Base-by-base conservation (phyloP, 2,113 vertebrate species). In the Scortum barcoo region DNA sequence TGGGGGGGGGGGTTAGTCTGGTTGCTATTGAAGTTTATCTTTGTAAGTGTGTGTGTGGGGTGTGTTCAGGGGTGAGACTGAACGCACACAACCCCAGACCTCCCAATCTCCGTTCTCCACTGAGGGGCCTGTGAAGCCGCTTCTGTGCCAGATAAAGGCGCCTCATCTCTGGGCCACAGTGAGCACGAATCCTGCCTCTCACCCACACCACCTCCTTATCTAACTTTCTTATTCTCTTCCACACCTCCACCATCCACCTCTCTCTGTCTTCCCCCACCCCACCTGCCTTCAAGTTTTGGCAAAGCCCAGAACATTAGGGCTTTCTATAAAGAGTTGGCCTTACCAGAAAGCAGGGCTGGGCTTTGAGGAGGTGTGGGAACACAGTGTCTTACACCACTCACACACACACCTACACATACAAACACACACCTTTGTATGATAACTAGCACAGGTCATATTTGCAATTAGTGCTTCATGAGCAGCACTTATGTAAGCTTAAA, bases 31-130 rank as follows among this genome's bases (percentile, higher is more conserved):
- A 94, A 89, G 86, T 92, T 92, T 94, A 88, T 94, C 91, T 94
- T 72, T 86, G 46, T 72, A 44, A 0, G 65, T 74, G 84, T 89
- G 72, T 83, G 46, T 66, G 51, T 54, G 76, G 33, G n/a, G 10
- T 61, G 48, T 51, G 73, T 88, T 60, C 13, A 51, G 56, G 68
- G 20, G 48, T 79, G 56, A 72, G 61, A 78, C 53, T 76, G 67
- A 79, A 78, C 22, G 24, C 75, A 78, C 81, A 90, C 80, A 81
- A 79, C 71, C 86, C 78, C 83, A 88, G 76, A 89, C 90, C 91
- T 89, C 93, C 88, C 93, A 95, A 94, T 95, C 94, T 94, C 92
- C 77, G 56, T 85, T 82, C 93, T 88, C 78, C 92, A 93, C 91
- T 93, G 88, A 93, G 91, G 92, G 86, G 75, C 90, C 83, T 93